Base-by-base conservation (phyloP, 1,140 invertebrate genomes). In the Cherax quadricarinatus region DNA sequence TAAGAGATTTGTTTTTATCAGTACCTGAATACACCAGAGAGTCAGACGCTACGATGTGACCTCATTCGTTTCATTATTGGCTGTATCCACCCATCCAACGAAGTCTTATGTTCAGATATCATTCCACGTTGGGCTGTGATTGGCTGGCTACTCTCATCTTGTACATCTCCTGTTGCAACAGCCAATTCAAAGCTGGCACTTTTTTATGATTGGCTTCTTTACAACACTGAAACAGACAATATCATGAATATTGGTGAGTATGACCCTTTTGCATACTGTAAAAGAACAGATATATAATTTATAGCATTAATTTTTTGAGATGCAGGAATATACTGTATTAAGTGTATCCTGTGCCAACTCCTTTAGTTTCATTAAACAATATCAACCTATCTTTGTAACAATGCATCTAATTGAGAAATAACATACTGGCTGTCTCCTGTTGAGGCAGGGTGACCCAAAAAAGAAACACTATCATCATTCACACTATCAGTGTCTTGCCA, bases 41-140 rank as follows among this genome's bases (percentile, higher is more conserved):
- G 98, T 82, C 98, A 99, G 95, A 98, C 98, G 49, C 95, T 99
- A 83, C 96, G 98, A 81, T 99, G 98, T 95, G 99, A 99, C 96
- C 96, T 99, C 94, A 99, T 99, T 94, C 96, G 99, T 12, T 99
- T 99, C 95, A 99, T 99, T 93, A 99, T 99, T 94, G 98, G 98
- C 92, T 98, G 99, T 0, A 99, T 99, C 95, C 99, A 99, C 96
- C 99, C 99, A 51, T 98, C 98, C 66, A 99, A 99, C 95, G 99
- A 99, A 95, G 96, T 99, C 87, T 95, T 99, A 14, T 98, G 98
- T 95, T 99, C 98, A n/a, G 99, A 99, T 94, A 98, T 99, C 94
- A 99, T 99, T 95, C 99, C 99, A 92, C 96, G 99, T 93, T 99
- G 99, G 99, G 99, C 99, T 78, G 98, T 99, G 12, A 99, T 99